Base-by-base conservation (phyloP, 2,113 vertebrate species). In the Bubo bubo region DNA sequence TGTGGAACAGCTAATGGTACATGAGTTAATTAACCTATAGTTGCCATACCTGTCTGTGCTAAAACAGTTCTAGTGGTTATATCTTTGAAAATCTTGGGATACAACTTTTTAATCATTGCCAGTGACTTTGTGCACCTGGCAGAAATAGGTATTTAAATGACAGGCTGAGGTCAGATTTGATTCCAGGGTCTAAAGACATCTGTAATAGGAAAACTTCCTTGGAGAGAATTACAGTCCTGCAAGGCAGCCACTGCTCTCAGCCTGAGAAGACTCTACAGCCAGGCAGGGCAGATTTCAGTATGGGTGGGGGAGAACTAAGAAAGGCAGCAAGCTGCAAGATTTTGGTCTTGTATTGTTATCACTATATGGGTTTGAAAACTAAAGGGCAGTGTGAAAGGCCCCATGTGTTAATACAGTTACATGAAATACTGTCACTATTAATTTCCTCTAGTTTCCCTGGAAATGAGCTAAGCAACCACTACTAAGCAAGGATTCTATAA, bases 11-110 rank as follows among this genome's bases (percentile, higher is more conserved):
- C 81, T 90, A 95, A 93, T 76, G 90, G 70, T 39, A 95, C 84
- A 59, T 4, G 39, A 90, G 84, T 74, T 95, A 95, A 96, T 91
- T 97, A 96, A 93, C 94, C 87, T 82, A 17, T 71, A 87, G 66
- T 35, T 91, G 58, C 90, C 90, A 93, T 19, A 3, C 52, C 34
- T 91, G 64, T 79, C 84, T 90, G 34, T 64, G 39, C 39, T 95
- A 82, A 94, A 53, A 60, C 5, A 87, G 56, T 62, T 87, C 35
- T 49, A 72, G 63, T 28, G 13, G 53, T 49, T 82, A 1, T 56
- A 90, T 76, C 90, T 94, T 39, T 62, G 62, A 85, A 97, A 96
- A 93, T 88, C 70, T 93, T 70, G 58, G 93, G 66, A 64, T 56
- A 27, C 10, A 59, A 0, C 34, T 60, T 83, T 81, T 88, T 5